Conservation (phyloP, 2,113 vertebrate species). For the Xiphophorus maculatus region DNA sequence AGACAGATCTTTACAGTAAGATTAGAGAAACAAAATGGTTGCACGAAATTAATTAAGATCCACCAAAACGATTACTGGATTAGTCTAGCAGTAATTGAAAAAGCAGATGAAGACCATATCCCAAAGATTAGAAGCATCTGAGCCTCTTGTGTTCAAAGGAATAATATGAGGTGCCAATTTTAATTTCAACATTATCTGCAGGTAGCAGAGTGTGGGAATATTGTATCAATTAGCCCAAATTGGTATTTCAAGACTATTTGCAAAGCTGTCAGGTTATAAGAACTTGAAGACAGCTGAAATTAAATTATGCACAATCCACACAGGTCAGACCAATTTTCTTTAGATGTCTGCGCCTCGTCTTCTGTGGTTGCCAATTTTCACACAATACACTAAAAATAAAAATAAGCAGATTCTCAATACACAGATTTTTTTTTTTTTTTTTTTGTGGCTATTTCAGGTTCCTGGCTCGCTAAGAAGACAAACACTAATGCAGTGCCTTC, state of each 20-base stretch:
- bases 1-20: slow-evolving; percentile 48
- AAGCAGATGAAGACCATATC: slow-evolving; percentile 64
- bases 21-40: slow-evolving; percentile 68
- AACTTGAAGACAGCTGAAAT: neutral
- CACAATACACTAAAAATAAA: slow-evolving; percentile 40
- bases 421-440: slow-evolving; percentile 12
- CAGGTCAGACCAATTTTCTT: slow-evolving; percentile 10
- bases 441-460: slow-evolving; percentile 44
- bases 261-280: slow-evolving; percentile 23
- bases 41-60: slow-evolving; percentile 78
- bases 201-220: slow-evolving; percentile 7
- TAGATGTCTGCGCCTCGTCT: slow-evolving; percentile 8
- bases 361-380: neutral
- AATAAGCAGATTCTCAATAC: slow-evolving; percentile 13
- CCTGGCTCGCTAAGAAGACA: slow-evolving; percentile 30
- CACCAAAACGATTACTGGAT: slow-evolving; percentile 69
- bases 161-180: slow-evolving; percentile 32
- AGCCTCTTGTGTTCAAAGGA: slow-evolving; percentile 40
- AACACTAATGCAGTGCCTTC: slow-evolving; percentile 56
- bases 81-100: slow-evolving; percentile 69
- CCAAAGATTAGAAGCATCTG: slow-evolving; percentile 51
- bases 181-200: slow-evolving; percentile 19
- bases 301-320: slow-evolving; percentile 12
- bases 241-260: neutral
- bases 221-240: slow-evolving; percentile 10